Evolutionary conservation across 2,797 vertebrate genomes (phyloP).

Genomic region (Delichon dasypus): DNA sequence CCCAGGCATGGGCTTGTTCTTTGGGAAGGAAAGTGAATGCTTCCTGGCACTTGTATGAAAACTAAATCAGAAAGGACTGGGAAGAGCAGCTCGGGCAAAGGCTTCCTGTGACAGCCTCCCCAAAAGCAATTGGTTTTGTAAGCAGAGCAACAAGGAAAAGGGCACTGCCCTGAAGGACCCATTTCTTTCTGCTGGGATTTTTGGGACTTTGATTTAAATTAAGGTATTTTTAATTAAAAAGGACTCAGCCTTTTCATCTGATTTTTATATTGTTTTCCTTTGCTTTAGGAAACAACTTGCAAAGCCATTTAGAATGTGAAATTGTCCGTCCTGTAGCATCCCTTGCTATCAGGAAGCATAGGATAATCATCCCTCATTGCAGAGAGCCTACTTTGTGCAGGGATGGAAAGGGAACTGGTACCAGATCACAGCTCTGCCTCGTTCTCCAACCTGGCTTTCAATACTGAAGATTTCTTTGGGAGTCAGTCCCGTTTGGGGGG

Average conservation of each 20-base stretch:
- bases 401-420: neutral
- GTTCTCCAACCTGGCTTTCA: neutral
- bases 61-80: neutral
- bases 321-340: neutral
- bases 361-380: neutral
- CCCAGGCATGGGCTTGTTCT: rapidly evolving
- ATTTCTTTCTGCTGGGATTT: neutral
- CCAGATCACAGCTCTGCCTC: neutral
- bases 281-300: neutral
- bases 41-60: neutral
- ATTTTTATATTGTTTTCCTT: neutral
- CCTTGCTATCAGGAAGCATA: neutral
- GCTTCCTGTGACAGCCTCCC: neutral
- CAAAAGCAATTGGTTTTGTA: neutral
- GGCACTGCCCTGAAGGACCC: neutral
- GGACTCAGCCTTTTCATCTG: neutral
- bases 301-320: neutral
- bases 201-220: neutral
- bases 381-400: neutral
- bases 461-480: neutral
- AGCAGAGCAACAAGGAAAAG: neutral
- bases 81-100: neutral
- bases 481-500: neutral
- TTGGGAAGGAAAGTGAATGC: neutral
- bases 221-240: neutral